These are phyloP conservation scores for Galeruca laticollis DNA, from an alignment of 2,888 invertebrate species.

Conservation along the genomic window DNA sequence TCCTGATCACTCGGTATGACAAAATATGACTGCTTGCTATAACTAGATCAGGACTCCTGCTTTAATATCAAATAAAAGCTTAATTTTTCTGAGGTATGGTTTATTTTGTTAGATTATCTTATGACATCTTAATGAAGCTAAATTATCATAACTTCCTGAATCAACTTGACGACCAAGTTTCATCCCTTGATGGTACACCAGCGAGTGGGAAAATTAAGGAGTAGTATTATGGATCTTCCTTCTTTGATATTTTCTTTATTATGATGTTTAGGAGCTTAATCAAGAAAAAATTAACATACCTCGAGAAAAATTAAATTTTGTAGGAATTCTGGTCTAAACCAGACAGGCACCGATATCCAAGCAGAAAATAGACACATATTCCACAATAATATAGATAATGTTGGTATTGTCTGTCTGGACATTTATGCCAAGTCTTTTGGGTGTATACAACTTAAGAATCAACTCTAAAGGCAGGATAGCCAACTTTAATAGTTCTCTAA, in stretches of 20 bases:
- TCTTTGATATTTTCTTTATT: neutral
- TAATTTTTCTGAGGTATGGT: slow-evolving; percentile 6
- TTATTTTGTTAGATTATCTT: neutral
- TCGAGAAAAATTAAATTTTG: slow-evolving; percentile 3
- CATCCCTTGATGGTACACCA: neutral
- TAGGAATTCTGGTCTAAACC: slow-evolving; percentile 16
- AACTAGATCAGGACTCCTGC: slow-evolving; percentile 44
- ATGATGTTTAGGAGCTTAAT: neutral
- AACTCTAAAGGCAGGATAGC: neutral
- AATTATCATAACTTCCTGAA: neutral
- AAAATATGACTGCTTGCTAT: slow-evolving; percentile 65
- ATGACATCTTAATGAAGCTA: neutral
- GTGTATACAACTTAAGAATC: slow-evolving; percentile 28
- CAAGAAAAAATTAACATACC: neutral
- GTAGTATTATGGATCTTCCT: neutral
- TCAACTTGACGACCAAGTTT: neutral
- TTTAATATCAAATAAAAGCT: neutral
- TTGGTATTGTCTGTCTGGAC: slow-evolving; percentile 39
- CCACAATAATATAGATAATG: slow-evolving; percentile 1
- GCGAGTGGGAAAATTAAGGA: neutral
- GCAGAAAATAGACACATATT: slow-evolving; percentile 40
- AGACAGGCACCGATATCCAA: slow-evolving; percentile 50
- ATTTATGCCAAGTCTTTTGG: slow-evolving; percentile 43
- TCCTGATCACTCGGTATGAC: slow-evolving; percentile 64
- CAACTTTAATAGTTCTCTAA: neutral